Conservation (phyloP, 2,113 vertebrate genomes). For the Rhadina sibilatrix region DNA sequence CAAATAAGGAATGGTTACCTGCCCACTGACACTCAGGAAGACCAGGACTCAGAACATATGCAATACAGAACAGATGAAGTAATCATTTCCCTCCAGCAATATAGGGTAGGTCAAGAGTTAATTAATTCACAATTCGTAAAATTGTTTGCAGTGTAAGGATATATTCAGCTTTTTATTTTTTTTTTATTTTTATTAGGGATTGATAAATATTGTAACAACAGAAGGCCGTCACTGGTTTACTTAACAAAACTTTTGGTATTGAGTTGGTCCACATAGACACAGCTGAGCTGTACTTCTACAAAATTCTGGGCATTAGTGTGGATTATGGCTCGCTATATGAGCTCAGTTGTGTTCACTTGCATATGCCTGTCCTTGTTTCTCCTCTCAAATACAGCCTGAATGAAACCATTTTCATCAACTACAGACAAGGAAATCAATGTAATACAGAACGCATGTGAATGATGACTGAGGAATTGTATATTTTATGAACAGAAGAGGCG, state of each 20-base stretch:
- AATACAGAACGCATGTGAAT: background rate
- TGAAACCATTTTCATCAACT: background rate
- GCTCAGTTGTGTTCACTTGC: background rate
- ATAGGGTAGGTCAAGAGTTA: background rate
- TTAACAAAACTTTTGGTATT: background rate
- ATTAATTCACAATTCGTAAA: background rate
- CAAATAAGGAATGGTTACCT: background rate
- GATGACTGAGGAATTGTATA: background rate
- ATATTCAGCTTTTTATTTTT: background rate
- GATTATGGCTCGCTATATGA: background rate
- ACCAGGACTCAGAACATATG: background rate
- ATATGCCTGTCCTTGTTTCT: background rate
- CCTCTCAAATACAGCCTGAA: background rate
- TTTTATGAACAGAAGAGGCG: background rate
- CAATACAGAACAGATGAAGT: rapidly evolving
- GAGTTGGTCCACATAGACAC: background rate
- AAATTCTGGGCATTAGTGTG: background rate
- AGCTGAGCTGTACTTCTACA: background rate
- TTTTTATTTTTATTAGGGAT: background rate
- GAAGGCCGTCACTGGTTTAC: background rate
- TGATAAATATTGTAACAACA: background rate
- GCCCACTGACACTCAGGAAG: background rate
- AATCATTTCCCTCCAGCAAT: background rate
- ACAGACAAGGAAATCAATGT: background rate
- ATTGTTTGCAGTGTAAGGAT: background rate